Percentiles rank a stretch among this genome's conserved stretches.
Evolutionary conservation across 1,140 invertebrate genomes (phyloP).

Genomic region (Drosophila ogumai): DNA sequence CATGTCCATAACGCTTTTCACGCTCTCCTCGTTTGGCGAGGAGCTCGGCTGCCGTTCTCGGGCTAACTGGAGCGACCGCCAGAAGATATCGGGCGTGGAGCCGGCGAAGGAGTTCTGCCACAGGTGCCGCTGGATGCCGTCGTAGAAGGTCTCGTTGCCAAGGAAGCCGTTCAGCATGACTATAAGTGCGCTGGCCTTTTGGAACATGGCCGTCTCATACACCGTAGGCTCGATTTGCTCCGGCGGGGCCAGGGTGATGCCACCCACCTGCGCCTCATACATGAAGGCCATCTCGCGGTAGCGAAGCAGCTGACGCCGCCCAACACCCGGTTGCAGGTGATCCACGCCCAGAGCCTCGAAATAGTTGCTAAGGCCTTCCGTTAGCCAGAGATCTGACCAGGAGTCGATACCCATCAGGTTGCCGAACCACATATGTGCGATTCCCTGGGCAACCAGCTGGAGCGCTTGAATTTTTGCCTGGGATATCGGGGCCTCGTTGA

Average conservation of each 20-base stretch:
- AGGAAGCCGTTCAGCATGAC: slow-evolving; percentile 94
- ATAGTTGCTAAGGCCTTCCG: slow-evolving; percentile 94
- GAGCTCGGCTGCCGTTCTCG: slow-evolving; percentile 79
- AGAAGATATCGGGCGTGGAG: slow-evolving; percentile 92
- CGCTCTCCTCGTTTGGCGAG: slow-evolving; percentile 75
- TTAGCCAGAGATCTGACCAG: slow-evolving; percentile 94
- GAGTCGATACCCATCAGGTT: slow-evolving; percentile 91
- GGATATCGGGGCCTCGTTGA: slow-evolving; percentile 85
- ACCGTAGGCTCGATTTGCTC: too few species aligned
- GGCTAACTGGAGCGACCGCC: slow-evolving; percentile 89
- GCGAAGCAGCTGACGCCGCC: slow-evolving; percentile 93
- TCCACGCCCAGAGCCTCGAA: slow-evolving; percentile 91
- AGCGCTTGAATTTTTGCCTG: slow-evolving; percentile 87
- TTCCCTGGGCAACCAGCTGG: slow-evolving; percentile 92
- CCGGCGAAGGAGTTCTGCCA: slow-evolving; percentile 87
- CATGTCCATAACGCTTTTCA: slow-evolving; percentile 89
- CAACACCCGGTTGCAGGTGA: slow-evolving; percentile 89
- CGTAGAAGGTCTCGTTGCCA: slow-evolving; percentile 89
- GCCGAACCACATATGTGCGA: slow-evolving; percentile 94
- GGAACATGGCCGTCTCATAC: slow-evolving; percentile 87
- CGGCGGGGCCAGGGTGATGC: slow-evolving; percentile 88
- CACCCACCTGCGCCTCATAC: slow-evolving; percentile 96
- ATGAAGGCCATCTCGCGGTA: slow-evolving; percentile 92
- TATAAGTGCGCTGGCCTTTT: slow-evolving; percentile 92
- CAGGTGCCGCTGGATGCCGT: slow-evolving; percentile 89